Base-by-base conservation (phyloP, 2,888 invertebrate species). In the Melolontha melolontha region DNA sequence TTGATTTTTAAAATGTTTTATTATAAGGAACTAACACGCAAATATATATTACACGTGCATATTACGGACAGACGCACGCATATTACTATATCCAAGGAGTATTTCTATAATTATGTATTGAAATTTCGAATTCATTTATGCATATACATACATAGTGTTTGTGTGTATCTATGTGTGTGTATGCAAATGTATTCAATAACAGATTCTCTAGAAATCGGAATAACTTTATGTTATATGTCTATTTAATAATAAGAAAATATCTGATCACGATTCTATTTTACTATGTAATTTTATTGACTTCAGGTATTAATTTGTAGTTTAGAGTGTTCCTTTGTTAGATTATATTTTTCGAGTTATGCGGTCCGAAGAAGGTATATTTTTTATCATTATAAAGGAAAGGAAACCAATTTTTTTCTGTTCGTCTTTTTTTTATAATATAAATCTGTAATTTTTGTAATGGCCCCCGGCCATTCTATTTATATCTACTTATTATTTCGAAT, bases 31-130 rank as follows among this genome's bases (percentile, higher is more conserved):
- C n/a, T 47, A 29, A 47, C 59, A 59, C 59, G 59, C 59, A 59
- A 57, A 59, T 59, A 59, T 47, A 27, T 29, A 47, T 12, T 22
- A 47, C 47, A 14, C 11, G n/a, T 17, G 49, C 22, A 16, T 16
- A 17, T 11, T 5, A 11, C 49, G 1, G 7, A 34, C 34, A 34
- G 34, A 34, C 34, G 7, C 34, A 34, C 10, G 34, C 34, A 34
- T 34, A 29, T 29, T 4, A 47, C 14, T 16, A 49, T 49, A 51
- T 27, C 51, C 29, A 6, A 34, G 34, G 47, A 34, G 47, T 29
- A 59, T 47, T 59, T 59, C 50, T 54, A 64, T 54, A 64, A 64
- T 66, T 51, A 66, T 27, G 66, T 66, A 66, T 66, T 66, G 59
- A 66, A 66, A 59, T 57, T 59, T 66, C 50, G 49, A 49, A 59